Percentiles rank a stretch among this genome's conserved stretches.
These are phyloP conservation scores for Scleropages formosus DNA, from an alignment of 2,797 vertebrate species.

Conservation along the genomic window DNA sequence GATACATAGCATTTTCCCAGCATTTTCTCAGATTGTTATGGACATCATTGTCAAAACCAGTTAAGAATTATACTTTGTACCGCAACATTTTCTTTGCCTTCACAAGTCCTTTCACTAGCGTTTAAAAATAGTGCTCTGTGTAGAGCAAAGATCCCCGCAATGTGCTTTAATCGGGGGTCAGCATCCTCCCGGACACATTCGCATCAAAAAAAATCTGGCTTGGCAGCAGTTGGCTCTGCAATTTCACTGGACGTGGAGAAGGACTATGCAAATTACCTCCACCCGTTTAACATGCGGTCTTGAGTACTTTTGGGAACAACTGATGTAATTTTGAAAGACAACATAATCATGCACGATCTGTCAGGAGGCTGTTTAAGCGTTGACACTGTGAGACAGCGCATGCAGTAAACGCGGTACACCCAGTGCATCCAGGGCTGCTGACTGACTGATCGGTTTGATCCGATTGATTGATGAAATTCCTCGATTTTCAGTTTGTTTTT, in stretches of 20 bases:
- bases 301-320: conserved; percentile 43
- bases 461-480: too few species aligned
- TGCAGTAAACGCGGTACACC: too few species aligned
- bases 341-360: conserved; percentile 40
- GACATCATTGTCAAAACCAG: not conserved
- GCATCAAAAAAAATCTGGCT: not conserved
- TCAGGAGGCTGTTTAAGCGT: conserved; percentile 30
- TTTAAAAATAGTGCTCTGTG: too few species aligned
- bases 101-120: too few species aligned
- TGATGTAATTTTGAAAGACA: conserved; percentile 46
- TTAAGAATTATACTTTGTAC: not conserved
- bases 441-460: too few species aligned
- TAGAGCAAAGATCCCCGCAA: too few species aligned
- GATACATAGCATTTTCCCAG: too few species aligned
- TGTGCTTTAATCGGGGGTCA: too few species aligned
- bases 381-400: not conserved
- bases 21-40: too few species aligned
- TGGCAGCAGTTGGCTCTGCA: conserved; percentile 18
- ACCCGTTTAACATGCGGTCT: conserved; percentile 32
- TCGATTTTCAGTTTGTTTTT: too few species aligned
- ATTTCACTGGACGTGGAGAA: conserved; percentile 11
- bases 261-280: conserved; percentile 24
- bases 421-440: too few species aligned
- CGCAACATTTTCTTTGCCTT: too few species aligned
- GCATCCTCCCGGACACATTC: not conserved